Conservation (phyloP, 2,797 vertebrate genomes). For the Heliangelus exortis region DNA sequence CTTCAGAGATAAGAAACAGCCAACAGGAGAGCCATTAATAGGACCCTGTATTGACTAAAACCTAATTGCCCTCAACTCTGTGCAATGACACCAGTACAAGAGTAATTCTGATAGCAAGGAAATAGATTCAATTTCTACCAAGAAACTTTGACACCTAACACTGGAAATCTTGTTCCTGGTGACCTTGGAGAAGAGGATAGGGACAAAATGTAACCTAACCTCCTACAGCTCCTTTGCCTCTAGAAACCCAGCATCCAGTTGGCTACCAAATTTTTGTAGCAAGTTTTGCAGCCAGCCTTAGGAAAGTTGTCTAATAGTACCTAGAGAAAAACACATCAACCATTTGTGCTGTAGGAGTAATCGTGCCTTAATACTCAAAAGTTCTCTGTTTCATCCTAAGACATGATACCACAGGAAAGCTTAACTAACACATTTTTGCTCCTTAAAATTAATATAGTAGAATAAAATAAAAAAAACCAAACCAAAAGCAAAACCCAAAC, state of each 20-base stretch:
- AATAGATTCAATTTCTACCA: background rate
- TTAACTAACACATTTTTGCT: background rate
- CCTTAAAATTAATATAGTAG: background rate
- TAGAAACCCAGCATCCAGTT: background rate
- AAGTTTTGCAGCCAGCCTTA: background rate
- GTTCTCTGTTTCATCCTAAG: background rate
- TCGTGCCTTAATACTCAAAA: background rate
- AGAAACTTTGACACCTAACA: background rate
- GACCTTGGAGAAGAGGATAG: background rate
- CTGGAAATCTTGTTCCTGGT: background rate
- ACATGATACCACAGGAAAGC: background rate
- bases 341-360: background rate
- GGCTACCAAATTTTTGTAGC: background rate
- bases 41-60: background rate
- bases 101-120: background rate
- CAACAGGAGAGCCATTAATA: background rate
- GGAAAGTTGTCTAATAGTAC: background rate
- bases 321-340: background rate
- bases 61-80: background rate
- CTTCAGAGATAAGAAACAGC: background rate
- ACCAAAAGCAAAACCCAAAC: fast-evolving
- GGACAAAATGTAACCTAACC: background rate
- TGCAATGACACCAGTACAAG: background rate
- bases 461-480: background rate
- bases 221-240: background rate